Evolutionary conservation across 2,113 vertebrate genomes (phyloP), one percentile per base, ranked within the genome.

Genomic region (Caranx melampygus): DNA sequence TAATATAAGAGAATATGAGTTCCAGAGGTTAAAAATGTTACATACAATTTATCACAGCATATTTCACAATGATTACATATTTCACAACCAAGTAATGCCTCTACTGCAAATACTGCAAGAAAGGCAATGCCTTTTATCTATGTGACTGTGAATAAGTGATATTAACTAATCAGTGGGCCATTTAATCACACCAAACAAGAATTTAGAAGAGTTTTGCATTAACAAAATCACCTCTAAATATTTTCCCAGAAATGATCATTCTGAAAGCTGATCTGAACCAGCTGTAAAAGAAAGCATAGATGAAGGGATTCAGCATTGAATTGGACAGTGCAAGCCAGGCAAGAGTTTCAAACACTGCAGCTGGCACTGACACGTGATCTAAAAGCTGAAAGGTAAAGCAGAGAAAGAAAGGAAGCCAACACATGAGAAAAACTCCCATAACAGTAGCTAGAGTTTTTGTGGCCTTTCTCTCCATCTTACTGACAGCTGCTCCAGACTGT

Each of bases 281-380:
- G 70, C 64, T 82, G 79, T 86, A 82, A 71, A 78, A 86, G 79
- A 82, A 86, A 49, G 79, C 84, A 44, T 82, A 82, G 6, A 86
- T 75, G n/a, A 86, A 86, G 3, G 86, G 86, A 64, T 90, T 90
- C 5, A 90, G 33, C 86, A 83, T 81, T 35, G 89, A 88, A n/a
- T 90, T 90, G 13, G 70, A 81, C 47, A 77, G 14, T 12, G 69
- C 6, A 1, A 90, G 54, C 86, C 89, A 90, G 35, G 63, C 73
- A 0, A 88, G 71, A 0, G 21, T 33, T 64, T 87, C 85, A 69
- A 61, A 45, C 3, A 80, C 20, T 34, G 52, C 9, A 26, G 49
- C 9, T 12, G 75, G 72, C 3, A 34, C 8, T 12, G 18, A 7
- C 2, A 52, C 6, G n/a, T 45, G 9, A 18, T 42, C 33, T 2